Conservation (phyloP, 2,888 invertebrate species). For the Atherix ibis region DNA sequence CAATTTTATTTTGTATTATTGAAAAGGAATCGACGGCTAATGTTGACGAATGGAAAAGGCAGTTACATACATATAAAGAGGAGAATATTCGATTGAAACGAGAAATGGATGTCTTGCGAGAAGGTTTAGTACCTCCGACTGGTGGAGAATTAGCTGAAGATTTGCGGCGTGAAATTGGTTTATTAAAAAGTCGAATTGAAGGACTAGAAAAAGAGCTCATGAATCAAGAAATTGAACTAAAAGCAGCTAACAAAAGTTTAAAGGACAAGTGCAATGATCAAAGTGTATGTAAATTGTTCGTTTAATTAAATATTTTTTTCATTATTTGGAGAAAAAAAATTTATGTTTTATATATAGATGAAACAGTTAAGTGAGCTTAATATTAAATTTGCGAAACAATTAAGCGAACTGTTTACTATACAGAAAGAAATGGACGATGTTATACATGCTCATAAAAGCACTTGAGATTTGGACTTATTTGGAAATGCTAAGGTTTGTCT, state of each 20-base stretch:
- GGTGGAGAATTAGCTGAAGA: constrained; percentile 60
- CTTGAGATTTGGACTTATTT: constrained; percentile 31
- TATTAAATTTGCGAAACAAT: constrained; percentile 26
- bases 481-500: constrained; percentile 15
- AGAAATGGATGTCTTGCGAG: constrained; percentile 54
- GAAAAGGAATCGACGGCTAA: constrained; percentile 74
- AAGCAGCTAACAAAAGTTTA: constrained; percentile 34
- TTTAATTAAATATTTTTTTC: background rate
- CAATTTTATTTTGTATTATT: background rate
- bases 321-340: background rate
- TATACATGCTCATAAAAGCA: constrained; percentile 29
- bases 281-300: constrained; percentile 37
- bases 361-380: constrained; percentile 28
- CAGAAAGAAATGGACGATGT: constrained; percentile 34
- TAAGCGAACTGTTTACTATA: constrained; percentile 27
- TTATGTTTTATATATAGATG: constrained; percentile 17
- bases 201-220: constrained; percentile 67
- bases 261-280: constrained; percentile 49
- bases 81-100: constrained; percentile 73
- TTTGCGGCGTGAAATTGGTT: constrained; percentile 54
- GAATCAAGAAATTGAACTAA: constrained; percentile 69
- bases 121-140: constrained; percentile 35
- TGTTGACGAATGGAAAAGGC: constrained; percentile 97
- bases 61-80: constrained; percentile 81
- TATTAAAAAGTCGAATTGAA: constrained; percentile 64